A percentile compares a stretch with the other conserved stretches of the same genome.
These are phyloP conservation scores for Coptotermes formosanus DNA, from an alignment of 1,140 invertebrate species.

Conservation along the genomic window DNA sequence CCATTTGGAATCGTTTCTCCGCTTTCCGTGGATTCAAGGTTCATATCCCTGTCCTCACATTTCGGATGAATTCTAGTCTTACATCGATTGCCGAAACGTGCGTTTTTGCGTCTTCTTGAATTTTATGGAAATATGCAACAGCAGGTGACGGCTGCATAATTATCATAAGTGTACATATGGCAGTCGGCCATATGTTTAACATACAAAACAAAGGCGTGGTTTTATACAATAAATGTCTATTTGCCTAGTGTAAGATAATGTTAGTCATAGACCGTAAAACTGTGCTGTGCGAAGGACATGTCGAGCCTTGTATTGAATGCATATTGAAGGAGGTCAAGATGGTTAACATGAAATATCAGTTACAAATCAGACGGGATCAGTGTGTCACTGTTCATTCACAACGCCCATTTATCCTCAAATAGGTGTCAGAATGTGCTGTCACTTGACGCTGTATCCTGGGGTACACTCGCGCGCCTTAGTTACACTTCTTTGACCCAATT, in stretches of 20 bases:
- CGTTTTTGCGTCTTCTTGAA: neutral
- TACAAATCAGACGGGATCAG: neutral
- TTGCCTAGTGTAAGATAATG: neutral
- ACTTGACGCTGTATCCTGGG: neutral
- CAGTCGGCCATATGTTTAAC: neutral
- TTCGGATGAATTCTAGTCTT: too few relatives aligned
- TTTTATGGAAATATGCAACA: neutral
- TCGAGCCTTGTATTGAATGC: neutral
- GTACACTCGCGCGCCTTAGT: neutral
- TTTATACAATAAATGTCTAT: conserved; percentile 11
- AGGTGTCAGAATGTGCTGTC: neutral
- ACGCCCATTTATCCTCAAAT: neutral
- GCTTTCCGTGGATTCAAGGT: too few relatives aligned
- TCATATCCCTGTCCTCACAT: too few relatives aligned
- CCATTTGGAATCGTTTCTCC: too few relatives aligned
- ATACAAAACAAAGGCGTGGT: conserved; percentile 18
- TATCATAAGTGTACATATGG: neutral
- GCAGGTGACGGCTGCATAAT: neutral
- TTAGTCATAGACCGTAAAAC: neutral
- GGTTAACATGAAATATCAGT: conserved; percentile 11
- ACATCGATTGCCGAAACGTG: too few relatives aligned
- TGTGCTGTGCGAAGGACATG: neutral
- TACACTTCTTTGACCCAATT: neutral
- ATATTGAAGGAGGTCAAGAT: conserved; percentile 1
- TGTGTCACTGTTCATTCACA: conserved; percentile 5